Percentiles rank a stretch among this genome's conserved stretches.
Conservation (phyloP, 2,797 vertebrate genomes). For the Pyrocephalus nanus region DNA sequence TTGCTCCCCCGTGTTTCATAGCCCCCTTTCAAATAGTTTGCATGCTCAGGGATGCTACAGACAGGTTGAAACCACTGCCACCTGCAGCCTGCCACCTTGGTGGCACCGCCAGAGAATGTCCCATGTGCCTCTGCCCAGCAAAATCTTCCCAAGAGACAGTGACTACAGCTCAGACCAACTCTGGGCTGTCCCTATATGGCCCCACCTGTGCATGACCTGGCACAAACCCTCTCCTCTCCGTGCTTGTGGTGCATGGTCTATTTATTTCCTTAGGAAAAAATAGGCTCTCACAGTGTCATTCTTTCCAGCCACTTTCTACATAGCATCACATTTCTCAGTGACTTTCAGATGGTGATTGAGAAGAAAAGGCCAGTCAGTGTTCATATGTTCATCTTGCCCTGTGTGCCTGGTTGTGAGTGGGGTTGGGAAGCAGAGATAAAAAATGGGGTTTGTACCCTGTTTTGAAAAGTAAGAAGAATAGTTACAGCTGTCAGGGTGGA, state of each 20-base stretch:
- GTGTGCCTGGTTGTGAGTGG: neutral
- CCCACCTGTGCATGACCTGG: slow-evolving; percentile 59
- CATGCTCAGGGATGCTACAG: neutral
- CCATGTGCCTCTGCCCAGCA: neutral
- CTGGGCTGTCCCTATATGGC: neutral
- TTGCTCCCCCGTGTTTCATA: neutral
- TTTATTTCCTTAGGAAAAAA: slow-evolving; percentile 72
- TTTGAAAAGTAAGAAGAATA: neutral
- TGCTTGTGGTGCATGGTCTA: neutral
- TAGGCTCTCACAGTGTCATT: slow-evolving; percentile 62
- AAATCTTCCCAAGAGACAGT: neutral
- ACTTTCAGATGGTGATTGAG: slow-evolving; percentile 64
- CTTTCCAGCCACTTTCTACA: slow-evolving; percentile 74
- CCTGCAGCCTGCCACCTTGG: neutral
- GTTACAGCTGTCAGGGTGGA: neutral
- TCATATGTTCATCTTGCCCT: neutral
- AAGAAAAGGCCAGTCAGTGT: neutral
- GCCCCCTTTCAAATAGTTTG: neutral
- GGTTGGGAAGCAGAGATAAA: neutral
- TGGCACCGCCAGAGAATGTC: neutral
- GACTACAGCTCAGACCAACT: neutral
- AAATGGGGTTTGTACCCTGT: neutral
- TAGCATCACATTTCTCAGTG: slow-evolving; percentile 58
- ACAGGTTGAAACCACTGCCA: neutral
- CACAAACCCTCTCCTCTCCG: neutral